Evolutionary conservation across 2,113 vertebrate species (phyloP).

Genomic region (Capreolus pygargus): DNA sequence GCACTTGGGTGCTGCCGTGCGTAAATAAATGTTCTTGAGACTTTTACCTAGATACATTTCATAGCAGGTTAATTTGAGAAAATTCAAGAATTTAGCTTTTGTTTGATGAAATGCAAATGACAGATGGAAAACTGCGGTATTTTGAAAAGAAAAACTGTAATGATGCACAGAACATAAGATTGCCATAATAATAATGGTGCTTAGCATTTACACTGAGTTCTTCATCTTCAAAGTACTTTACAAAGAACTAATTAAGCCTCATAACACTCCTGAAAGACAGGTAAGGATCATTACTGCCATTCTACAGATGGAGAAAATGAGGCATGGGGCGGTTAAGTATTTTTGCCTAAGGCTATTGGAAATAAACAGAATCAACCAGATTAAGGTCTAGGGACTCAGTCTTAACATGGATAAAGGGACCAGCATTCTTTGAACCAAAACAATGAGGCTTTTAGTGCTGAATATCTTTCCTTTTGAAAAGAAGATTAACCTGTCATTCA

Average conservation of each 20-base stretch:
- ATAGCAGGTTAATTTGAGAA: conserved; percentile 38
- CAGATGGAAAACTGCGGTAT: conserved; percentile 59
- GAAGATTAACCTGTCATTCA: background rate
- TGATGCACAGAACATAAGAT: conserved; percentile 45
- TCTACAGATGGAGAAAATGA: conserved; percentile 67
- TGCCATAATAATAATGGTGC: conserved; percentile 48
- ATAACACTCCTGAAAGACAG: conserved; percentile 53
- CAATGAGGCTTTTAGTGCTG: background rate
- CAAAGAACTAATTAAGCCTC: conserved; percentile 62
- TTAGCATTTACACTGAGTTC: conserved; percentile 48
- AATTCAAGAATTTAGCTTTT: conserved; percentile 1
- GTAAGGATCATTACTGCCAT: conserved; percentile 59
- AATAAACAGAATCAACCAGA: conserved; percentile 25
- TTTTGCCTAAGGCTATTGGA: conserved; percentile 51
- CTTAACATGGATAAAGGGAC: background rate
- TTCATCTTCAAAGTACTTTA: conserved; percentile 49
- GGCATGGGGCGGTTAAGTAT: background rate
- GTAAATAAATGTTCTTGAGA: background rate
- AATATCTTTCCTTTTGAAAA: conserved; percentile 11
- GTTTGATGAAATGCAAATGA: conserved; percentile 57
- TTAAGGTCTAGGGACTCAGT: background rate
- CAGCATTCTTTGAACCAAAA: background rate
- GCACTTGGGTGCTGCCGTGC: background rate
- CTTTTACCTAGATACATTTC: conserved; percentile 50
- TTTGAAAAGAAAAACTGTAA: conserved; percentile 62